These are phyloP conservation scores for Augochlorella aurata DNA, from an alignment of 2,888 invertebrate species.

Conservation along the genomic window DNA sequence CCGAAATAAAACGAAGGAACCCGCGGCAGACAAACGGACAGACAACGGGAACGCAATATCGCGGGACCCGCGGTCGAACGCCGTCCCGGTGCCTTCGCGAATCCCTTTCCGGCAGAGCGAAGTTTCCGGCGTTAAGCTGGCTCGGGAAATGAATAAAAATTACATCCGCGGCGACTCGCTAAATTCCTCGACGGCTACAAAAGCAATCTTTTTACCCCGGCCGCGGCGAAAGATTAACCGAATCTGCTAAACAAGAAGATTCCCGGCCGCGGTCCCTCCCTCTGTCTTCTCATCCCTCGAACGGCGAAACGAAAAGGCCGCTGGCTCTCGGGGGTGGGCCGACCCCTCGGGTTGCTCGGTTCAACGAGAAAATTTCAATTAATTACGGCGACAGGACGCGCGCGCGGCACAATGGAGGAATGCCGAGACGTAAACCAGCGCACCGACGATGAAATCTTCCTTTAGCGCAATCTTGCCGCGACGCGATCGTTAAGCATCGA, in stretches of 20 bases:
- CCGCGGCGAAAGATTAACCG: conserved; percentile 30
- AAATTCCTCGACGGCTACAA: conserved; percentile 31
- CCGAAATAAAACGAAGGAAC: conserved; percentile 24
- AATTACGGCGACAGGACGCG: conserved; percentile 8
- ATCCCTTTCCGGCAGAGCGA: conserved; percentile 43
- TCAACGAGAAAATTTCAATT: conserved; percentile 15
- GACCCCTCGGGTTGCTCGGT: not conserved
- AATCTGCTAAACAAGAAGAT: conserved; percentile 37
- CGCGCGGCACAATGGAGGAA: not conserved
- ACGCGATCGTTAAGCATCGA: conserved; percentile 8
- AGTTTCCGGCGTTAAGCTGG: conserved; percentile 52
- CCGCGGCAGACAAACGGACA: not conserved
- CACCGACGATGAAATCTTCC: not conserved
- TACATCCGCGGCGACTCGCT: conserved; percentile 48
- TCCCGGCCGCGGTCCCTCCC: not conserved
- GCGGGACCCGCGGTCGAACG: conserved; percentile 25
- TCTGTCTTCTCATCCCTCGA: not conserved
- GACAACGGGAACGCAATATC: conserved; percentile 32
- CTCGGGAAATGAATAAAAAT: conserved; percentile 62
- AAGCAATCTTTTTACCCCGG: conserved; percentile 35
- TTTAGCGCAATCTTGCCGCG: conserved; percentile 14
- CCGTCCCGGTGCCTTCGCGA: conserved; percentile 44
- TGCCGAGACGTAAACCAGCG: not conserved
- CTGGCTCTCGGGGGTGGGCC: not conserved
- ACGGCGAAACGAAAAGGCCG: conserved; percentile 1